Evolutionary conservation across 2,797 vertebrate genomes (phyloP).

Genomic region (Carcharodon carcharias): DNA sequence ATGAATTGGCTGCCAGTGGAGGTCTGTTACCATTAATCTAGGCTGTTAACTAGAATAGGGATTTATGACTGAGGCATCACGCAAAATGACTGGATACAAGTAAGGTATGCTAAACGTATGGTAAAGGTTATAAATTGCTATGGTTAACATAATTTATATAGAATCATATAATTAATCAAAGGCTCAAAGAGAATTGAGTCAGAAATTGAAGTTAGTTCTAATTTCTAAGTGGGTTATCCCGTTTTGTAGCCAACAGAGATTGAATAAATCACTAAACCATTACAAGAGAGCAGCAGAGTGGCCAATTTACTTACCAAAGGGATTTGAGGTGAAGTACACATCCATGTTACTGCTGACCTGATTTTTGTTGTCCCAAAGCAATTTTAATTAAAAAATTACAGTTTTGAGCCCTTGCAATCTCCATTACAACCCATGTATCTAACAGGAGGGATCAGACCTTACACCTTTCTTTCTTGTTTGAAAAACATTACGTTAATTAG

Average conservation of each 20-base stretch:
- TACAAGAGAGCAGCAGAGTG: background rate
- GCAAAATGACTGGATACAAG: background rate
- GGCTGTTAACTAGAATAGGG: conserved; percentile 15
- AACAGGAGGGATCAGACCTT: background rate
- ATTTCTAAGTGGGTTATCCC: conserved; percentile 16
- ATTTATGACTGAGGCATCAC: conserved; percentile 6
- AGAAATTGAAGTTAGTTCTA: background rate
- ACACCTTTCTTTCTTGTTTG: background rate
- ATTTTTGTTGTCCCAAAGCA: background rate
- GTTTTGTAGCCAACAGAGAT: background rate
- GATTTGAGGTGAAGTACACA: background rate
- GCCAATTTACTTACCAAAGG: background rate
- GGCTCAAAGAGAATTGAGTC: conserved; percentile 3
- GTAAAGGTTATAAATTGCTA: background rate
- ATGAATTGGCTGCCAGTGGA: conserved; percentile 23
- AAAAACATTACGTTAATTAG: conserved; percentile 22
- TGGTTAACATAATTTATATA: conserved; percentile 1
- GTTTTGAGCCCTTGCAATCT: background rate
- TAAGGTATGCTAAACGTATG: background rate
- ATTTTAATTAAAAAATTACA: background rate
- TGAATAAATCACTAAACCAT: background rate
- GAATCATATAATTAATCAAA: conserved; percentile 29
- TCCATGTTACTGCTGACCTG: too few relatives aligned
- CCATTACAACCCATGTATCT: background rate
- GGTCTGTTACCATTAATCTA: conserved; percentile 25